Evolutionary conservation across 2,797 vertebrate species (phyloP), one percentile per base, ranked within the genome.

Genomic region (Morus bassanus): DNA sequence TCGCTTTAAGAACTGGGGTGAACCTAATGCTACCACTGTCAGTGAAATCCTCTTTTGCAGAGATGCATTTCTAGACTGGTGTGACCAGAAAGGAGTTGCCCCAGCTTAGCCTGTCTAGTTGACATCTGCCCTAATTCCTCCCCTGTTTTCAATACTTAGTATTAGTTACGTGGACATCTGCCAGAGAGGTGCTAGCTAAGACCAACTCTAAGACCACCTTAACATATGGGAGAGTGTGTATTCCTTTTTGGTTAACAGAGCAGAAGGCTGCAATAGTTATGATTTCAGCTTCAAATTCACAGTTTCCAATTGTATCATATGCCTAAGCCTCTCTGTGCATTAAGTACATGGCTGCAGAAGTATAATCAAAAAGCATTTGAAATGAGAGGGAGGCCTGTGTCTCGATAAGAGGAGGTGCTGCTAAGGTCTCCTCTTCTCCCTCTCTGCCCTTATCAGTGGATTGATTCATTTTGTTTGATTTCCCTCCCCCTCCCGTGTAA

Each of bases 401-500:
- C 31, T 89, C 59, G 41, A 7, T 28, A 54, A 85, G n/a, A 72
- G 31, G 45, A 95, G 31, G 7, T 69, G 33, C 24, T 89, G 51
- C 60, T 43, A 11, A 60, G 27, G 22, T 83, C 39, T 91, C 25
- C 17, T 74, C 28, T 92, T 54, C 37, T 43, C 7, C 31, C 13
- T 31, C 59, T 93, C 63, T 94, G 74, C 19, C 27, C 16, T 59
- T 76, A 33, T 37, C 45, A 30, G 31, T 57, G 67, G 28, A 82
- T 82, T 64, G 54, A 50, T 82, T 83, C 0, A 22, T 65, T 83
- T 82, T 41, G 31, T 88, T 79, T 89, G 23, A 25, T 51, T 46
- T 23, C 37, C n/a, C 15, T 10, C 3, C 7, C 14, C 35, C 7
- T 16, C 43, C 0, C 0, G 1, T 46, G 30, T 72, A 89, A 57